These are phyloP conservation scores for Caenorhabditis macrosperma DNA, from an alignment of 2,888 invertebrate genomes.

Conservation along the genomic window DNA sequence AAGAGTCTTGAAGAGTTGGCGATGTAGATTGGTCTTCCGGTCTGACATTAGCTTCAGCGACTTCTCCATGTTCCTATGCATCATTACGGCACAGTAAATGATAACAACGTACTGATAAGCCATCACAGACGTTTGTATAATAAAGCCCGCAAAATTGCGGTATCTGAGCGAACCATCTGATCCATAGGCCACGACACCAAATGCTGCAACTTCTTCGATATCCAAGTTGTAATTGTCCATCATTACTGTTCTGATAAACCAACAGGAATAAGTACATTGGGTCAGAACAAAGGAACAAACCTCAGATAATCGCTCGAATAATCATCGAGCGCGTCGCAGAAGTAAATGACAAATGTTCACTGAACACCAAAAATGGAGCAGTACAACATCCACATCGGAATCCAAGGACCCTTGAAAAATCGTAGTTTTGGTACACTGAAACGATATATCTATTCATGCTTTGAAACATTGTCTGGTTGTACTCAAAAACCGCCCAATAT, in stretches of 20 bases:
- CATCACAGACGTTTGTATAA: not conserved
- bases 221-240: too few relatives aligned
- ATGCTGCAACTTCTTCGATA: too few relatives aligned
- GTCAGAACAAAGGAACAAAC: not conserved
- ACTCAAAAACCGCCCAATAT: conserved; percentile 8
- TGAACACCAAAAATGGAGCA: not conserved
- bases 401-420: not conserved
- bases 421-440: not conserved
- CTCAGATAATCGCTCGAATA: not conserved
- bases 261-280: not conserved
- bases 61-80: not conserved
- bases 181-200: too few relatives aligned
- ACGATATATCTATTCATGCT: not conserved
- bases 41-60: not conserved
- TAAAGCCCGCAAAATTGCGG: too few relatives aligned
- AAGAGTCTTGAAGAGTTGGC: conserved; percentile 10
- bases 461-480: not conserved
- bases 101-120: not conserved
- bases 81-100: not conserved
- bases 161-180: too few relatives aligned
- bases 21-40: not conserved
- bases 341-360: not conserved
- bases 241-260: not conserved
- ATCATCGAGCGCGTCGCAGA: not conserved
- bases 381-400: not conserved